Base-by-base conservation (phyloP, 1,140 invertebrate species). In the Psix sp. region DNA sequence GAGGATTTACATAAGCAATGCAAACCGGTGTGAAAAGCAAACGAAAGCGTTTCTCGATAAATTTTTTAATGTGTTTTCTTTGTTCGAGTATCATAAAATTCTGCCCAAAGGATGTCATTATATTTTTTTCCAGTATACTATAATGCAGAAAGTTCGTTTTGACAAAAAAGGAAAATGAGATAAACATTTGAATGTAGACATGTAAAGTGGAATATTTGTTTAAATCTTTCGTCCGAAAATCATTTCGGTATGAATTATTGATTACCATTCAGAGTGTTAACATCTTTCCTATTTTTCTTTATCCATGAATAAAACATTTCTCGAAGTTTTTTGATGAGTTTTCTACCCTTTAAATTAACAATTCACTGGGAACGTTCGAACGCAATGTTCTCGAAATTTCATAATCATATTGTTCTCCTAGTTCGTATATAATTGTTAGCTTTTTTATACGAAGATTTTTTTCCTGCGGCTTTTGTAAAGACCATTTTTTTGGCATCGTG, bases 21-120 rank as follows among this genome's bases (percentile, higher is more conserved):
- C 40, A 65, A 21, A 48, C 16, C 24, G 46, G 40, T 46, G 60
- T 65, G 49, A 46, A 54, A 54, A 46, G 49, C 21, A 52, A 63
- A 63, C 48, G 40, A 35, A 51, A 33, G 6, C 7, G 10, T 10
- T 15, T 11, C 18, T 1, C 0, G n/a, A 17, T 29, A 9, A 24
- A 40, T 11, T 65, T 46, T 33, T n/a, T n/a, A n/a, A 48, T 31
- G 26, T 51, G 31, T 63, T 62, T 60, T 60, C 46, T 52, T 63
- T 52, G 10, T 45, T 54, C 6, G 15, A 40, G 38, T 39, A 40
- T 42, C 49, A 42, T 63, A 52, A 52, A 52, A 11, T 29, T 10
- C 17, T 24, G 13, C 1, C 10, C 33, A 16, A 43, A 45, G 13
- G 17, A 33, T 29, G 38, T 46, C 33, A 26, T 40, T 56, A 38